Conservation (phyloP, 2,888 invertebrate species). For the Hemicrepidius hirtus region DNA sequence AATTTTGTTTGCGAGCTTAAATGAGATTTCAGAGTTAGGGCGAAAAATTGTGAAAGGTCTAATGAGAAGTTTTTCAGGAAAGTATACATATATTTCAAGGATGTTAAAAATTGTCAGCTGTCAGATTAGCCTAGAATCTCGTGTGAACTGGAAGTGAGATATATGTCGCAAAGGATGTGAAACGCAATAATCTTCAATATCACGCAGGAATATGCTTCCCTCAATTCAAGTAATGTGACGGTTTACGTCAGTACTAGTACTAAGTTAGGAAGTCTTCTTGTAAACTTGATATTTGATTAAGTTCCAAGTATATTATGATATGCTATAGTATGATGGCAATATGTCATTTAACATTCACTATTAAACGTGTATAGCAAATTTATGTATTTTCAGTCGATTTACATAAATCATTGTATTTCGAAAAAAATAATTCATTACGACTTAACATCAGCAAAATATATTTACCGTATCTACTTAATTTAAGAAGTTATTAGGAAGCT, state of each 20-base stretch:
- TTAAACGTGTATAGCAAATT: too few species aligned
- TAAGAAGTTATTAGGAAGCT: too few species aligned
- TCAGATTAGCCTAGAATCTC: conserved; percentile 8
- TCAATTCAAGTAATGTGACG: conserved; percentile 10
- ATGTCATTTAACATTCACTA: too few species aligned
- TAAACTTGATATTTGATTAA: conserved; percentile 3
- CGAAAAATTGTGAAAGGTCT: conserved; percentile 1
- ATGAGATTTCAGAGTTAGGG: neutral
- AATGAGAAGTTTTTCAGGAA: conserved; percentile 4
- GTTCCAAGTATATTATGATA: neutral
- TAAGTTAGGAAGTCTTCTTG: neutral
- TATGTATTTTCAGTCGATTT: too few species aligned
- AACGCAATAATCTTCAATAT: conserved; percentile 10
- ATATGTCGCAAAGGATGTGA: conserved; percentile 15
- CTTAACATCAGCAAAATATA: too few species aligned
- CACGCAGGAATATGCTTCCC: conserved; percentile 15
- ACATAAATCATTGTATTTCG: too few species aligned
- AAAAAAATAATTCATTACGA: too few species aligned
- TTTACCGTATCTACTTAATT: too few species aligned
- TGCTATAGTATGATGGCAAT: neutral
- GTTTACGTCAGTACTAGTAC: neutral
- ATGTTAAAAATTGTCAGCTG: conserved; percentile 16
- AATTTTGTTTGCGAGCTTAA: neutral
- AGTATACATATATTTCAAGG: conserved; percentile 10
- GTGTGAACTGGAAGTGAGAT: conserved; percentile 8